Conservation (phyloP, 1,140 invertebrate genomes). For the Orchesella cincta region DNA sequence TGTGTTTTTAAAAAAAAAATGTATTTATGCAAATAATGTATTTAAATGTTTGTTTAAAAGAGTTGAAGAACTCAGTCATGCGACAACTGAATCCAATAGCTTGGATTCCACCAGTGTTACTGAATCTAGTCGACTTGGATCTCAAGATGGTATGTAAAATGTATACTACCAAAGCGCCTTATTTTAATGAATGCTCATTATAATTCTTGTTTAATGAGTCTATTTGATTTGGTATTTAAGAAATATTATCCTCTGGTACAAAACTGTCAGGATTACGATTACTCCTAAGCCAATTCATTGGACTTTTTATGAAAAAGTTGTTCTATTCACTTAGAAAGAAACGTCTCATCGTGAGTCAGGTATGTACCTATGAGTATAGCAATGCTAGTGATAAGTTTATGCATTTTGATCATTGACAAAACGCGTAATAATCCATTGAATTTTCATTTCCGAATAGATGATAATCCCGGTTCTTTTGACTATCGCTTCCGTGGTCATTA, state of each 20-base stretch:
- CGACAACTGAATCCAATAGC: background rate
- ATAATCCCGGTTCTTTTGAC: conserved; percentile 30
- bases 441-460: conserved; percentile 32
- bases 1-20: background rate
- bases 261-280: conserved; percentile 36
- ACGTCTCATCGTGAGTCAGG: conserved; percentile 41
- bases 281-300: conserved; percentile 38
- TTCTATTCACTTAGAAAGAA: conserved; percentile 41
- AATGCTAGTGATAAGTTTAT: too few relatives aligned
- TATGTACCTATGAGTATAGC: too few relatives aligned
- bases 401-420: too few relatives aligned
- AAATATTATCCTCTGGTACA: too few relatives aligned
- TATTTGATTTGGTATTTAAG: too few relatives aligned
- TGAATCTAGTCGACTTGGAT: too few relatives aligned
- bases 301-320: conserved; percentile 39
- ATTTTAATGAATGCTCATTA: too few relatives aligned
- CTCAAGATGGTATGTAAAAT: too few relatives aligned
- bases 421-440: background rate
- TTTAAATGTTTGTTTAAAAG: background rate
- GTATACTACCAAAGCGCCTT: too few relatives aligned
- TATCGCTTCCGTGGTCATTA: conserved; percentile 11
- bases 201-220: too few relatives aligned
- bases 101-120: too few relatives aligned
- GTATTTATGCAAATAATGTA: background rate
- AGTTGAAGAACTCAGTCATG: conserved; percentile 25